Evolutionary conservation across 2,113 vertebrate species (phyloP).

Genomic region (Phylloscopus whistleri): DNA sequence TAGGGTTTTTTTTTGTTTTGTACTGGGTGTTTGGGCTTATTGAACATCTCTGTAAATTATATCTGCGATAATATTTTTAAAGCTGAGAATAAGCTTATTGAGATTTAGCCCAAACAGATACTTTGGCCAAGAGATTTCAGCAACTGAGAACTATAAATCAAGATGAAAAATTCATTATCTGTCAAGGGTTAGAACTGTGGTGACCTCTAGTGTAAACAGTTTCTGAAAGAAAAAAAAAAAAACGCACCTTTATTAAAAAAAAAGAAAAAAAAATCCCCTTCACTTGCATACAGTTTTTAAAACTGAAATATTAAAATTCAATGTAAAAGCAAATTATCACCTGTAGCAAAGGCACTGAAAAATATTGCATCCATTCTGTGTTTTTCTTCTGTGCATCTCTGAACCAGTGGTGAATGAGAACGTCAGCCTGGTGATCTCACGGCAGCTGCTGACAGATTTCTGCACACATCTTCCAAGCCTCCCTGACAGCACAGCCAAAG

Average conservation of each 20-base stretch:
- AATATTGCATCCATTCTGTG: not conserved
- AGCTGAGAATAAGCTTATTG: not conserved
- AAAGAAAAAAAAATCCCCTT: accelerated
- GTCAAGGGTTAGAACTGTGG: not conserved
- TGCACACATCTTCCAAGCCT: constrained; percentile 92
- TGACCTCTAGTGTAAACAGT: not conserved
- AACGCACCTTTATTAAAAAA: not conserved
- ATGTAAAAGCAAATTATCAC: not conserved
- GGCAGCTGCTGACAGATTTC: constrained; percentile 96
- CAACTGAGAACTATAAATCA: not conserved
- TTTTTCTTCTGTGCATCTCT: not conserved
- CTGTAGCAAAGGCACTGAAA: not conserved
- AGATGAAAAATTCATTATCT: not conserved
- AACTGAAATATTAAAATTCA: not conserved
- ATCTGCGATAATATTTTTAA: not conserved
- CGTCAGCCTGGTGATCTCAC: constrained; percentile 96
- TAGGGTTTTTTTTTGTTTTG: not conserved
- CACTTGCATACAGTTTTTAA: not conserved
- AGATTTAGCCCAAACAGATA: not conserved
- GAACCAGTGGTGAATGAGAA: constrained; percentile 96
- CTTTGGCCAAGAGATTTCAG: not conserved
- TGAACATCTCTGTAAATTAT: not conserved
- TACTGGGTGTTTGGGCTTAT: not conserved
- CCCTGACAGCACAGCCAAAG: constrained; percentile 92
- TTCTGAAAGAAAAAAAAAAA: not conserved